Conservation (phyloP, 1,140 invertebrate genomes). For the Drosophila pruinosa region DNA sequence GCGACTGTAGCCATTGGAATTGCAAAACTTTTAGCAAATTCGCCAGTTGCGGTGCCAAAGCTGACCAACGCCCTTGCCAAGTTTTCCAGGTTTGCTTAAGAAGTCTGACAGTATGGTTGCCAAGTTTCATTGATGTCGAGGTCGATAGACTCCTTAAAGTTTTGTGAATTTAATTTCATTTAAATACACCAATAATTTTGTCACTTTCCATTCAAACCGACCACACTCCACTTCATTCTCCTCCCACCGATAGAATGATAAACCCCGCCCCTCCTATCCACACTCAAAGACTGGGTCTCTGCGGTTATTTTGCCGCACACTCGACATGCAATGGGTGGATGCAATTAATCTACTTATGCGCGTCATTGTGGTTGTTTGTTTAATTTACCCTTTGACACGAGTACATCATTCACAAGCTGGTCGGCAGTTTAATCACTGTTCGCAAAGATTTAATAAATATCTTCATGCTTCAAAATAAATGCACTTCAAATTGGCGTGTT, state of each 20-base stretch:
- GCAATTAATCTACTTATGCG: constrained; percentile 66
- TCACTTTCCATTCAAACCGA: neutral
- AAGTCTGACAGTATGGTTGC: constrained; percentile 29
- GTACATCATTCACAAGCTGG: too few relatives aligned
- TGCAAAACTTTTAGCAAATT: neutral
- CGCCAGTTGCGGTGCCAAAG: neutral
- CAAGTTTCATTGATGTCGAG: neutral
- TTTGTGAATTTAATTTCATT: neutral
- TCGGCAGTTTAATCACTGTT: neutral
- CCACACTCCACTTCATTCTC: neutral
- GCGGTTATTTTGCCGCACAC: constrained; percentile 41
- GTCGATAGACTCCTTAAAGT: neutral
- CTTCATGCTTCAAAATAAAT: neutral
- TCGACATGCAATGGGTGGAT: constrained; percentile 68
- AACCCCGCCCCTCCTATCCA: neutral
- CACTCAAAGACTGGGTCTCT: constrained; percentile 53
- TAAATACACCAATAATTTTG: too few relatives aligned
- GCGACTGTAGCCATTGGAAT: neutral
- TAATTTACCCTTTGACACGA: neutral
- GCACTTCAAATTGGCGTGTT: constrained; percentile 40
- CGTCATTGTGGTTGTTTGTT: constrained; percentile 55
- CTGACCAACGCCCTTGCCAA: constrained; percentile 14
- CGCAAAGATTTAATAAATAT: neutral
- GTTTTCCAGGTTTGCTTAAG: constrained; percentile 33
- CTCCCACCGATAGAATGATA: neutral